These are phyloP conservation scores for Dicrurus megarhynchus DNA, from an alignment of 2,113 vertebrate species.

Conservation along the genomic window DNA sequence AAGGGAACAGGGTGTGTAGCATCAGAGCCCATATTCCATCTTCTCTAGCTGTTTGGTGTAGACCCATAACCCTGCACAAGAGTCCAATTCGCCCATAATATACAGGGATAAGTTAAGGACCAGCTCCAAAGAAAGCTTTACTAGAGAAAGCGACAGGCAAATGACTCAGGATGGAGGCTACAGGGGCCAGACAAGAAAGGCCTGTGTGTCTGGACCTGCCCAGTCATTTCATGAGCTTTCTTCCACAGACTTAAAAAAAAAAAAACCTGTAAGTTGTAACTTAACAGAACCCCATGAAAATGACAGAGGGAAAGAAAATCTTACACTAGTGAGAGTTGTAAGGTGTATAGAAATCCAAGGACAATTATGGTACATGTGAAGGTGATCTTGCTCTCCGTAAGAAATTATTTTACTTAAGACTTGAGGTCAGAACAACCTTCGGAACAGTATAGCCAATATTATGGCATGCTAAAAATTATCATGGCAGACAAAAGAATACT, in stretches of 20 bases:
- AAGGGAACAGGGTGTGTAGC: neutral
- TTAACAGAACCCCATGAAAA: neutral
- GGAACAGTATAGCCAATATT: neutral
- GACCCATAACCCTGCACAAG: neutral
- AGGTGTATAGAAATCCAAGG: neutral
- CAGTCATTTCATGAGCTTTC: neutral
- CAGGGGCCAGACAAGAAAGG: neutral
- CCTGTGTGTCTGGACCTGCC: neutral
- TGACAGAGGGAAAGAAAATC: neutral
- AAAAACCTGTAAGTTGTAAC: neutral
- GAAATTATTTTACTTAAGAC: neutral
- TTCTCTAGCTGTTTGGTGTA: neutral
- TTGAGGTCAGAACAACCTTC: neutral
- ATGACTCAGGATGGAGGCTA: neutral
- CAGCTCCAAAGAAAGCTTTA: neutral
- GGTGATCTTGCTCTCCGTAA: neutral
- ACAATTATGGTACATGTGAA: neutral
- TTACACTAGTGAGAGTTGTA: neutral
- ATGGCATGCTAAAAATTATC: neutral
- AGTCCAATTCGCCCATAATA: neutral
- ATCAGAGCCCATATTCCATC: neutral
- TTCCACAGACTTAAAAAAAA: neutral
- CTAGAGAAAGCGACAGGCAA: neutral
- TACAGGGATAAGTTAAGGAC: neutral
- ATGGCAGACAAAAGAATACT: neutral